A percentile compares a stretch with the other conserved stretches of the same genome.
These are phyloP conservation scores for Acanthisitta chloris DNA, from an alignment of 2,113 vertebrate genomes.

Conservation along the genomic window DNA sequence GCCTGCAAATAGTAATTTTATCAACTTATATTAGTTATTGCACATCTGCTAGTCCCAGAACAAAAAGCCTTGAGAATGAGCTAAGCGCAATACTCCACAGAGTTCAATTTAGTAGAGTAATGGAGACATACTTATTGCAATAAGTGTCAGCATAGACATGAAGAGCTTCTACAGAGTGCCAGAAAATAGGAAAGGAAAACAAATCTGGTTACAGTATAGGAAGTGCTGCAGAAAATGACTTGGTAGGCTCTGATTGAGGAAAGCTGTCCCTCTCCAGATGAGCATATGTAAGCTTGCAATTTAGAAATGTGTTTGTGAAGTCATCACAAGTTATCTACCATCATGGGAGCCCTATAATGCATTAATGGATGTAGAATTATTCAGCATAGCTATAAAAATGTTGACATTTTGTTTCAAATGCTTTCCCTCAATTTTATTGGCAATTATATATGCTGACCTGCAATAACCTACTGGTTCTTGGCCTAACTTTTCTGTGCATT, in stretches of 20 bases:
- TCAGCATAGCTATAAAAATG: background rate
- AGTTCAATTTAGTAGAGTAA: background rate
- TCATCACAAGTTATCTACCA: background rate
- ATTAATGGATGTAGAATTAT: background rate
- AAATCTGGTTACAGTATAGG: background rate
- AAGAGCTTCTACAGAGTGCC: background rate
- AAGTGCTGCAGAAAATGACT: background rate
- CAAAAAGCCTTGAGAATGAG: background rate
- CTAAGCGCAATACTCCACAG: background rate
- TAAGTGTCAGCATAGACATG: background rate
- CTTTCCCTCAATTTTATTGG: background rate
- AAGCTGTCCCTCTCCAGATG: background rate
- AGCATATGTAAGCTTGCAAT: background rate
- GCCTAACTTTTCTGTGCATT: background rate
- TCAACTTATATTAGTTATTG: background rate
- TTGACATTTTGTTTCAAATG: background rate
- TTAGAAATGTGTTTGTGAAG: background rate
- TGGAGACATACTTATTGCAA: background rate
- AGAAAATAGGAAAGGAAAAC: background rate
- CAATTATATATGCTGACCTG: background rate
- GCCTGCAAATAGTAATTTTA: background rate
- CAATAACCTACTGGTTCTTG: background rate
- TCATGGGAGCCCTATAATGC: background rate
- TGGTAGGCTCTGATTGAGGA: background rate
- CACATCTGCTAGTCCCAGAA: background rate